phyloP scores from a whole-genome alignment of 2,797 vertebrate genomes.

The Melanotaenia pygmaea region DNA sequence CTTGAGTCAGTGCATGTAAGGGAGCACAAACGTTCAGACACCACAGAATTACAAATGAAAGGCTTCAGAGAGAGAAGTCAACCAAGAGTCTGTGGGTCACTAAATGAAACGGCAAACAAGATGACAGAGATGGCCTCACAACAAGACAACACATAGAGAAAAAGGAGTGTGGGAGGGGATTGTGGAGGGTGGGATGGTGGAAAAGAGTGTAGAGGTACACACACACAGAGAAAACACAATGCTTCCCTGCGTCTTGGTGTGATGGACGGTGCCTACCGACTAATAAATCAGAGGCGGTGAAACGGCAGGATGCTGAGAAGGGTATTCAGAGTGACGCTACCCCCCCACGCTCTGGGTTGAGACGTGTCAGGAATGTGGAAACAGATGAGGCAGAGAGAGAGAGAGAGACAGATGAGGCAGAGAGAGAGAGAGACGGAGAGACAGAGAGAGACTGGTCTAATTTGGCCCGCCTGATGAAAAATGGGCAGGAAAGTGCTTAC shows the following conservation, averaged over 20 bases:
- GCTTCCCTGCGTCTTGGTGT: slow-evolving; percentile 58
- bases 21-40: slow-evolving; percentile 48
- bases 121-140: slow-evolving; percentile 59
- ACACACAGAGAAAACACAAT: slow-evolving; percentile 63
- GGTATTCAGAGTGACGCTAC: slow-evolving; percentile 60
- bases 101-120: slow-evolving; percentile 55
- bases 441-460: slow-evolving; percentile 65
- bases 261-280: slow-evolving; percentile 69
- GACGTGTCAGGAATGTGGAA: slow-evolving; percentile 73
- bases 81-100: slow-evolving; percentile 53
- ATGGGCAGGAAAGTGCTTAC: slow-evolving; percentile 82
- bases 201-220: slow-evolving; percentile 31
- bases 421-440: slow-evolving; percentile 16
- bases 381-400: slow-evolving; percentile 47
- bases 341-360: slow-evolving; percentile 42
- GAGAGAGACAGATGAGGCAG: too few relatives aligned
- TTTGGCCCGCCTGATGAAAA: slow-evolving; percentile 78
- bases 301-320: slow-evolving; percentile 75
- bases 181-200: neutral
- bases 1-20: slow-evolving; percentile 34
- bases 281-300: slow-evolving; percentile 76
- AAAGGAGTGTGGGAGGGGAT: neutral
- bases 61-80: slow-evolving; percentile 54
- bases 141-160: slow-evolving; percentile 37
- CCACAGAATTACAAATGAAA: slow-evolving; percentile 52